phyloP scores from a whole-genome alignment of 2,797 vertebrate species.

The Falco biarmicus region DNA sequence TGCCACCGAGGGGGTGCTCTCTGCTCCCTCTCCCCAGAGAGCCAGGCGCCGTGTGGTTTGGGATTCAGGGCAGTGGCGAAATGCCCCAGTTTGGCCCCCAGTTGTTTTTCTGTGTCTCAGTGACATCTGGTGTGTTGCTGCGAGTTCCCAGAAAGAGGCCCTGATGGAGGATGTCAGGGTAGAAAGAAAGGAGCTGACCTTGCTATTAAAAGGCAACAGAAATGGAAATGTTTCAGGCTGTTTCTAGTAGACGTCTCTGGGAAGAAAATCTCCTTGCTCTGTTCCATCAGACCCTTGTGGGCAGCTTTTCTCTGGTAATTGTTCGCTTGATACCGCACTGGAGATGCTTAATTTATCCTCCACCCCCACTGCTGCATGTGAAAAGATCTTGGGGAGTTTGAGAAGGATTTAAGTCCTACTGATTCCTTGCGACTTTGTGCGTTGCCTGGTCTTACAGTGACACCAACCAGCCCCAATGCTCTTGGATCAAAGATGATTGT shows the following conservation, averaged over 20 bases:
- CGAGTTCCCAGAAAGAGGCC: constrained; percentile 58
- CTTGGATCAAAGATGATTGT: neutral
- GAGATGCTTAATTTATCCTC: neutral
- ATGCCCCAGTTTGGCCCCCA: neutral
- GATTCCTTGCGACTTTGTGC: neutral
- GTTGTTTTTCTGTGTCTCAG: constrained; percentile 47
- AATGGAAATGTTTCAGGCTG: constrained; percentile 35
- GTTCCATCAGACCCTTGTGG: neutral
- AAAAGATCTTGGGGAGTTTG: neutral
- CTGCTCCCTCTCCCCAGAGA: accelerated
- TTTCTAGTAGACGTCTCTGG: neutral
- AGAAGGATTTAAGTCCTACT: neutral
- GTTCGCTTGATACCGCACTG: neutral
- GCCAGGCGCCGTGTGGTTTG: neutral
- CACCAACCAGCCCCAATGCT: neutral
- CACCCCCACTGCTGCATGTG: accelerated
- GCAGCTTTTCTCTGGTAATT: constrained; percentile 20
- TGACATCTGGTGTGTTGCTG: constrained; percentile 24
- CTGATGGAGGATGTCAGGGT: constrained; percentile 31
- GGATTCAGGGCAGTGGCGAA: neutral
- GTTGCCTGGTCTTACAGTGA: neutral
- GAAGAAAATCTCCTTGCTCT: neutral
- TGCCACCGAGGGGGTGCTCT: neutral
- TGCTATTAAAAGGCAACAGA: constrained; percentile 30
- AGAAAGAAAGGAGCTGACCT: constrained; percentile 45